Conservation (phyloP, 2,797 vertebrate species). For the Ctenopoma kingsleyae region DNA sequence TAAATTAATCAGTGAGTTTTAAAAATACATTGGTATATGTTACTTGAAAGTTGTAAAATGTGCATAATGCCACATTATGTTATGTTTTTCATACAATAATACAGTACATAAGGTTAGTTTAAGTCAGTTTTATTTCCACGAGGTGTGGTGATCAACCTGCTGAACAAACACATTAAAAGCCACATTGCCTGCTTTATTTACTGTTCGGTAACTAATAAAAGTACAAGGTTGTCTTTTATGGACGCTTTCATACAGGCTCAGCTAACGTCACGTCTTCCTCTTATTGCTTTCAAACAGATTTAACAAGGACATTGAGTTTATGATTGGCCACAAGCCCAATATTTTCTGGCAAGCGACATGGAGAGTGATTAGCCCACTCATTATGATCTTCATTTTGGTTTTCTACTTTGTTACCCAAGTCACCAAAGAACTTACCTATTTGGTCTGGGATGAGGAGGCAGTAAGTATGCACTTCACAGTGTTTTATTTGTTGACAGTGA, state of each 20-base stretch:
- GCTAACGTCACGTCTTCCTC: slow-evolving; percentile 15
- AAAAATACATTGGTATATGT: background rate
- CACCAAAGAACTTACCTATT: slow-evolving; percentile 81
- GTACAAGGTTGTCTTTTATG: slow-evolving; percentile 41
- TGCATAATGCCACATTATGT: background rate
- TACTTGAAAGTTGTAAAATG: background rate
- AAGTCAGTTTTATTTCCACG: background rate
- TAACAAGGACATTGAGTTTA: slow-evolving; percentile 92
- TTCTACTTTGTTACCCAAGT: slow-evolving; percentile 92
- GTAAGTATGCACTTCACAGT: slow-evolving; percentile 79
- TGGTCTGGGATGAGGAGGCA: slow-evolving; percentile 86
- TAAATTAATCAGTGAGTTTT: background rate
- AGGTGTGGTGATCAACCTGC: background rate
- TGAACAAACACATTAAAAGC: slow-evolving; percentile 4
- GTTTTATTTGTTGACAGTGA: background rate
- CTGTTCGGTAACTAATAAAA: slow-evolving; percentile 31
- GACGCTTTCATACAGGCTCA: slow-evolving; percentile 20
- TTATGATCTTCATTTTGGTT: slow-evolving; percentile 91
- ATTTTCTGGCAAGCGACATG: slow-evolving; percentile 95
- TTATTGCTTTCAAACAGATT: slow-evolving; percentile 84
- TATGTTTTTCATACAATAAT: slow-evolving; percentile 6
- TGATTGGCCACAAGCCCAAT: slow-evolving; percentile 94
- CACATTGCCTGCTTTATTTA: slow-evolving; percentile 20
- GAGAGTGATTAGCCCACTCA: slow-evolving; percentile 90
- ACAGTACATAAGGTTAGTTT: background rate